These are phyloP conservation scores for Discoglossus pictus DNA, from an alignment of 2,797 vertebrate genomes.

Conservation along the genomic window DNA sequence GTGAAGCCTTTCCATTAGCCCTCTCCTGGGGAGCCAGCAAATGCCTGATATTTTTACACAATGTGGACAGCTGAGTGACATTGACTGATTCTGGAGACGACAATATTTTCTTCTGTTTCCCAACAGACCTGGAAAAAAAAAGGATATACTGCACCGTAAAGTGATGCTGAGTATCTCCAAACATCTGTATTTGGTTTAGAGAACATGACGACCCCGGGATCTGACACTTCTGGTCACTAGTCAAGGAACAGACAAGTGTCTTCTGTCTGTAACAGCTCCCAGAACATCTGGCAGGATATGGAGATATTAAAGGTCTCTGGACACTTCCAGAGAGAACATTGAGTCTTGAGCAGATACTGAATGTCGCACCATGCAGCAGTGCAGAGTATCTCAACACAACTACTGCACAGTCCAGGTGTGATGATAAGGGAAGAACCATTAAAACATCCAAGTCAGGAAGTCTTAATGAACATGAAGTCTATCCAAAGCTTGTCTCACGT, in stretches of 20 bases:
- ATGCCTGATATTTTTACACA: slow-evolving; percentile 70
- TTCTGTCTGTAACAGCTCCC: slow-evolving; percentile 1
- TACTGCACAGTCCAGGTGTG: slow-evolving; percentile 29
- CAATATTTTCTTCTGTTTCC: no score
- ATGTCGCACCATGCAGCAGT: slow-evolving; percentile 12
- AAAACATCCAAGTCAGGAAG: neutral
- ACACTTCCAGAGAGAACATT: slow-evolving; percentile 12
- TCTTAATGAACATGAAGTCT: neutral
- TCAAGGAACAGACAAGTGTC: slow-evolving; percentile 10
- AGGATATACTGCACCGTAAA: no score
- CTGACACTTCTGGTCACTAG: neutral
- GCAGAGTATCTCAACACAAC: slow-evolving; percentile 20
- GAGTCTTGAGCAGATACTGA: slow-evolving; percentile 17
- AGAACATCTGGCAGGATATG: slow-evolving; percentile 28
- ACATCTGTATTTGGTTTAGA: no score
- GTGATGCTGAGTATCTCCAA: no score
- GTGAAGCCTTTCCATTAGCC: slow-evolving; percentile 51
- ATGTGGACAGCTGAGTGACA: slow-evolving; percentile 36
- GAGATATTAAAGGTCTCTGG: slow-evolving; percentile 16
- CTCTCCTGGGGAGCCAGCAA: slow-evolving; percentile 65
- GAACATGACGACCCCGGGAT: no score
- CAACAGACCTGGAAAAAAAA: no score
- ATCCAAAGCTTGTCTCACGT: slow-evolving; percentile 19
- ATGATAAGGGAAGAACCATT: neutral
- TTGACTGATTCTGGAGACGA: no score